Base-by-base conservation (phyloP, 2,113 vertebrate species). In the Colistium nudipinnis region DNA sequence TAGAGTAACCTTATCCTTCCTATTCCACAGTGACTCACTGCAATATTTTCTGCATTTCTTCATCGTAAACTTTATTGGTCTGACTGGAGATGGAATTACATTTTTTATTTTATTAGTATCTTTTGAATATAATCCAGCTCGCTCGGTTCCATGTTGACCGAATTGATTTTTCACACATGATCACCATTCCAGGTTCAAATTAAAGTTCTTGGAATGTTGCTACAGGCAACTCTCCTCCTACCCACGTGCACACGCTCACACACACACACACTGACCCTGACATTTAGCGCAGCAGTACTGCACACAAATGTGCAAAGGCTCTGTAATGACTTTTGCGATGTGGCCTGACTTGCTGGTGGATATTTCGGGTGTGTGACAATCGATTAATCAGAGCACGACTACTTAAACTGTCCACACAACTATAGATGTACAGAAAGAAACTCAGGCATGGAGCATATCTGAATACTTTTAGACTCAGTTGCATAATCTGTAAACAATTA, bases 21-120 rank as follows among this genome's bases (percentile, higher is more conserved):
- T 84, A 74, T 78, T 80, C 78, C 75, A 59, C 64, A 12, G 74
- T 68, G 81, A 70, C 81, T 61, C 54, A 19, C 61, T 60, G 25
- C 62, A 43, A 70, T 76, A 33, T 83, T 76, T 72, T 73, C 75
- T 64, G 63, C 60, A 65, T 85, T n/a, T n/a, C n/a, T n/a, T 87
- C 8, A 67, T 72, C 79, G 81, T 25, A 35, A 44, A 66, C 66
- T 31, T 85, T 84, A 88, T 84, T 87, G 75, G 69, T 45, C 71
- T 74, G 63, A 70, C 66, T n/a, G 20, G 9, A 33, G 51, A 35
- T 60, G 55, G 80, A 84, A 76, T 82, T 89, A n/a, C n/a, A n/a
- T 85, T 85, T 64, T 88, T 82, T 68, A 75, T 78, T 25, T 86
- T 76, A 87, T 87, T 81, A 80, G 71, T 80, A 56, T 82, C 66